phyloP scores from a whole-genome alignment of 1,140 invertebrate genomes.

The Heliconius himera region DNA sequence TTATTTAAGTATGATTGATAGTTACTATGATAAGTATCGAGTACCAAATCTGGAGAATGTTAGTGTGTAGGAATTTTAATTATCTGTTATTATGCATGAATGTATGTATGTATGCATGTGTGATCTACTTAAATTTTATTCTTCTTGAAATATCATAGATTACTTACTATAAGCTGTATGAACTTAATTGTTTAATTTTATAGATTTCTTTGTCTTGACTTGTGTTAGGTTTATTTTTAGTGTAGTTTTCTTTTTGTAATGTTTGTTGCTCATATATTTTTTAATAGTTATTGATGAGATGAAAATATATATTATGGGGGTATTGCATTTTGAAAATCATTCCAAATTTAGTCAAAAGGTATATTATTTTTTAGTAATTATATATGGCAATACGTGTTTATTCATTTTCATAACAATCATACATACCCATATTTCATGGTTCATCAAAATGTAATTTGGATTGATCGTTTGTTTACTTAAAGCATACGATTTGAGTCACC shows the following conservation, averaged over 20 bases:
- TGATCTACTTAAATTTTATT: conserved; percentile 17
- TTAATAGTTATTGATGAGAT: neutral
- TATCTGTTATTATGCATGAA: conserved; percentile 55
- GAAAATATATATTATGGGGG: neutral
- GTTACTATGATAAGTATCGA: conserved; percentile 20
- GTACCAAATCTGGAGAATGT: conserved; percentile 31
- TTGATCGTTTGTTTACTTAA: conserved; percentile 22
- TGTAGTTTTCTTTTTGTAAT: neutral
- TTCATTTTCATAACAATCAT: conserved; percentile 17
- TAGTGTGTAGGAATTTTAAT: conserved; percentile 21
- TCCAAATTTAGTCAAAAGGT: neutral
- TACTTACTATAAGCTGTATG: neutral
- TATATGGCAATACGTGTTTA: conserved; percentile 30
- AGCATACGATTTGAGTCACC: conserved; percentile 40
- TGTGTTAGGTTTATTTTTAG: neutral
- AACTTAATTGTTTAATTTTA: neutral
- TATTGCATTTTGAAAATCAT: conserved; percentile 22
- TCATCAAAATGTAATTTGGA: conserved; percentile 31
- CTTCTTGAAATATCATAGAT: conserved; percentile 10
- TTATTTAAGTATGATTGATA: conserved; percentile 29
- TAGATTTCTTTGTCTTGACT: neutral
- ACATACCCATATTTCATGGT: conserved; percentile 11
- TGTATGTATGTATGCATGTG: conserved; percentile 47
- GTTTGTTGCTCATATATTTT: neutral
- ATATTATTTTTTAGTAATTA: neutral